Base-by-base conservation (phyloP, 2,888 invertebrate species). In the Orchesella flavescens region DNA sequence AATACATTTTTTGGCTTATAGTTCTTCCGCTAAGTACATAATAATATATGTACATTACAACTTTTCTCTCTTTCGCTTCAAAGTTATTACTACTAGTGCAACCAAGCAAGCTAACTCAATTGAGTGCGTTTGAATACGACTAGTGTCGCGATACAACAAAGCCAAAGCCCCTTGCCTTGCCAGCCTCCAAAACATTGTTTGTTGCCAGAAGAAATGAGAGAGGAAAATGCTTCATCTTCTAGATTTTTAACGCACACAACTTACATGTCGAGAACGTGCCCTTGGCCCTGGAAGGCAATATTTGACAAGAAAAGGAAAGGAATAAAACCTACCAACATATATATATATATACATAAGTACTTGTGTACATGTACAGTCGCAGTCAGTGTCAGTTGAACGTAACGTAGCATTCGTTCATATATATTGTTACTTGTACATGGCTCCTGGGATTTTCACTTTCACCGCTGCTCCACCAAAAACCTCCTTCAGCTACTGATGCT, bases 201-300 rank as follows among this genome's bases (percentile, higher is more conserved):
- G 77, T 68, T 78, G 78, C 78, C 61, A 69, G 69, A 71, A 68
- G 69, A 78, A 66, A 68, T 68, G 68, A 75, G 59, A 34, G 46
- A 73, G 61, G 61, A 65, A 24, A 78, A 71, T 71, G 49, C 53
- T 53, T 69, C 71, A 68, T 78, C 78, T 69, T 76, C 23, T 17
- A 68, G 19, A 76, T 65, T 71, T 44, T 66, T 66, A 59, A 59
- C 34, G 34, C 21, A 57, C n/a, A 66, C 19, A 68, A 49, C 63
- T 12, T 13, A 65, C 66, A 21, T 21, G 5, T 34, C 34, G 23
- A 15, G 23, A 24, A 69, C 78, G 69, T 78, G 78, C 78, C 78
- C 78, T 78, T 78, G 78, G 78, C 78, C 78, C 78, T 78, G 78
- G 24, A 78, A 78, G 78, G 78, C 78, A 71, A 71, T 71, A 61